Percentiles rank a stretch among this genome's conserved stretches.
These are phyloP conservation scores for Drosophila sturtevanti DNA, from an alignment of 1,140 invertebrate species.

Conservation along the genomic window DNA sequence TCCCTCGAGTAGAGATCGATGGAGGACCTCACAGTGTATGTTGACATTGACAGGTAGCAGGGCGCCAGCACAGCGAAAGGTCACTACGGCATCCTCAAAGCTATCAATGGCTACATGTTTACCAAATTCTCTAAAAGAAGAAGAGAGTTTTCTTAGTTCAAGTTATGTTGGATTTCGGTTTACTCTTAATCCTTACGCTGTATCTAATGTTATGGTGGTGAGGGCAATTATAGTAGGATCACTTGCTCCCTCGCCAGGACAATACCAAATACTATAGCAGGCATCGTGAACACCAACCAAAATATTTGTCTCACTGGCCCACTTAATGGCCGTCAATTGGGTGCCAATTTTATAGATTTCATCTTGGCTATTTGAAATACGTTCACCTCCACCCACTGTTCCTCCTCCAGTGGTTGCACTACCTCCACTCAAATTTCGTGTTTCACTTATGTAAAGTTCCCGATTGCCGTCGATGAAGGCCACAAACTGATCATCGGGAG, in stretches of 20 bases:
- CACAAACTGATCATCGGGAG: constrained; percentile 86
- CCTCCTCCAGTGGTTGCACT: background rate
- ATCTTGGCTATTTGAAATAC: constrained; percentile 20
- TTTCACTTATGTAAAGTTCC: constrained; percentile 89
- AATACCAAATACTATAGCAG: constrained; percentile 93
- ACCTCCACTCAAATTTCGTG: constrained; percentile 83
- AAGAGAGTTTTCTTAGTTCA: background rate
- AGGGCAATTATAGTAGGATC: constrained; percentile 88
- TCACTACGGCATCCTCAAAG: constrained; percentile 87
- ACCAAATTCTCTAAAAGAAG: constrained; percentile 82
- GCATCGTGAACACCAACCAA: constrained; percentile 92
- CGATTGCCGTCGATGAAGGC: constrained; percentile 92
- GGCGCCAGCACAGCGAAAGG: constrained; percentile 74
- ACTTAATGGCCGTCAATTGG: constrained; percentile 91
- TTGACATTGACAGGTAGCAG: constrained; percentile 69
- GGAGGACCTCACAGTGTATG: constrained; percentile 75
- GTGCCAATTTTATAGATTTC: constrained; percentile 88
- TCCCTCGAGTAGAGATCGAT: constrained; percentile 70
- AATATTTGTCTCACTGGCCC: constrained; percentile 93
- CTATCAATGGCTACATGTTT: constrained; percentile 90
- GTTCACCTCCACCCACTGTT: constrained; percentile 32
- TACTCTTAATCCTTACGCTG: constrained; percentile 86
- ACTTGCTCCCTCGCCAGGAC: constrained; percentile 89
- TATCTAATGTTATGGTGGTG: constrained; percentile 83
- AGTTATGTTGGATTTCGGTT: too few relatives aligned